Base-by-base conservation (phyloP, 1,140 invertebrate species). In the Lineus longissimus region DNA sequence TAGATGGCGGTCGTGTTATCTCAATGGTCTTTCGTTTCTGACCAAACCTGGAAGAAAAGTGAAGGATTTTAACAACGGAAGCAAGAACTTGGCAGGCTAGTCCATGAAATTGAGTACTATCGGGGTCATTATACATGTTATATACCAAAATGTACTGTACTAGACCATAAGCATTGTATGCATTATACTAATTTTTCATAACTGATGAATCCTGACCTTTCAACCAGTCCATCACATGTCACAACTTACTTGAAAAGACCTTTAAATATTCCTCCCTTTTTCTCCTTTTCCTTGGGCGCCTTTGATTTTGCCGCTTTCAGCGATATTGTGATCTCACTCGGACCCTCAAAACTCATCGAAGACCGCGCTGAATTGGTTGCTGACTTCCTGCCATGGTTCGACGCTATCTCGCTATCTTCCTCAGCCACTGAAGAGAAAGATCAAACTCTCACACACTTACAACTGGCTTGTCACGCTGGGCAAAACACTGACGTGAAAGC, bases 351-450 rank as follows among this genome's bases (percentile, higher is more conserved):
- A 47, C 75, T 75, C 31, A 74, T 59, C 17, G 76, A 87, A 66
- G 25, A 86, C 84, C 29, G 86, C 84, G 82, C 88, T 86, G 45
- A 90, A 70, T 87, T 89, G 88, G 87, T 67, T 89, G 88, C 51
- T 88, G 84, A 31, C 86, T 86, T 29, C 86, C 86, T 7, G 87
- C 87, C 41, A 86, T 86, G n/a, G 81, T 83, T 72, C 87, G 87
- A 60, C 85, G 69, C 87, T 55, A 82, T 81, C 62, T 88, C 82
- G 61, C 77, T 78, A 56, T 71, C 74, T 65, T 85, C 84, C 73
- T 85, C 84, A 63, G 84, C 84, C 72, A 84, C 84, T 83, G 75
- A 33, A 78, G n/a, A 70, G 17, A 65, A 65, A 22, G 59, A 62
- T 17, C 4, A n/a, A 51, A 19, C n/a, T 51, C 19, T 43, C 11